phyloP scores from a whole-genome alignment of 2,113 vertebrate species.

The Amblyopsis rosae region DNA sequence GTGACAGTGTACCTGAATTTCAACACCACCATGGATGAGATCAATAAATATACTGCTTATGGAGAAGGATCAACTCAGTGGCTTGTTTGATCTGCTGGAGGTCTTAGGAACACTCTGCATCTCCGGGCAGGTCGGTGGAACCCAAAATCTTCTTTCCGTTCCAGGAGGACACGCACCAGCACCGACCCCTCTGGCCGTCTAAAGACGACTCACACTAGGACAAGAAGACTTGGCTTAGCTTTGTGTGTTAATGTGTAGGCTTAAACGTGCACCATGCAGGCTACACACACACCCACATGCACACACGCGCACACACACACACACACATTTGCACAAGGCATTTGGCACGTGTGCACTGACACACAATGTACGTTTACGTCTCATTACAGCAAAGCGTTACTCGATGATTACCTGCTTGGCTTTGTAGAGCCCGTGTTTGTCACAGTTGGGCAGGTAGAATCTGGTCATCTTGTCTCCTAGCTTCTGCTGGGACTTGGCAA shows the following conservation, averaged over 20 bases:
- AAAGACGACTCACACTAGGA: slow-evolving; percentile 89
- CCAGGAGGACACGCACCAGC: slow-evolving; percentile 93
- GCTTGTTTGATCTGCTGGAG: slow-evolving; percentile 56
- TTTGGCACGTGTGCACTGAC: slow-evolving; percentile 9
- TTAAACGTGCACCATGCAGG: slow-evolving; percentile 29
- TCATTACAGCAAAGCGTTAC: neutral
- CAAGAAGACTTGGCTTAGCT: neutral
- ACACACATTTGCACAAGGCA: slow-evolving; percentile 13
- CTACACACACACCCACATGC: slow-evolving; percentile 18
- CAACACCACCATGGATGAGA: slow-evolving; percentile 74
- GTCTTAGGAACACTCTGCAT: slow-evolving; percentile 83
- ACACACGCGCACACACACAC: slow-evolving; percentile 23
- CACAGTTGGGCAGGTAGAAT: slow-evolving; percentile 96
- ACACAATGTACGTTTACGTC: neutral
- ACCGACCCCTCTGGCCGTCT: slow-evolving; percentile 84
- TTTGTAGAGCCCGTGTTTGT: slow-evolving; percentile 89
- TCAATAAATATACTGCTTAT: slow-evolving; percentile 78
- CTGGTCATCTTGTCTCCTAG: slow-evolving; percentile 81
- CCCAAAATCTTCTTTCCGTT: slow-evolving; percentile 86
- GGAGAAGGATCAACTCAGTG: slow-evolving; percentile 63
- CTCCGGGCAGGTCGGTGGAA: slow-evolving; percentile 76
- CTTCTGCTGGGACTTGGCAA: slow-evolving; percentile 83
- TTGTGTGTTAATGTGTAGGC: neutral
- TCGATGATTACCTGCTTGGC: slow-evolving; percentile 85
- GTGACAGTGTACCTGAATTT: slow-evolving; percentile 81